Base-by-base conservation (phyloP, 2,888 invertebrate species). In the Lapara coniferarum region DNA sequence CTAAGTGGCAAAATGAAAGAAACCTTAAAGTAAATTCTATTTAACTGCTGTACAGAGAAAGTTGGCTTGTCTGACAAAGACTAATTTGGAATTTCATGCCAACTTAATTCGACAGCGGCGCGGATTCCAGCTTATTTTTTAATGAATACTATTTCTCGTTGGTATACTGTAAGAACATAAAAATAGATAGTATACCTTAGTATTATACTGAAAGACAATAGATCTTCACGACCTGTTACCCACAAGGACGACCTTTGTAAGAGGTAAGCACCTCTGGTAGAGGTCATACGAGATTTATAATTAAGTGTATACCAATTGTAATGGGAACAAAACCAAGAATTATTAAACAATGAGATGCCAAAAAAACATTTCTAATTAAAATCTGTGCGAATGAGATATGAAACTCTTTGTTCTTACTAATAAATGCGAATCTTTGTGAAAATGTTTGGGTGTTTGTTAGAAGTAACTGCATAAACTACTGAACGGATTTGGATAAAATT, bases 71-170 rank as follows among this genome's bases (percentile, higher is more conserved):
- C 63, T 63, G 63, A 19, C 49, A 49, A 49, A 63, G 12, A 49
- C 63, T 63, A 63, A 63, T 63, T 63, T 63, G 63, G 63, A 63
- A 25, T 25, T 63, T 63, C 19, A 49, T 63, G 63, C 63, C 63
- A 63, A 63, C 49, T 63, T 49, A 49, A 63, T 63, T 63, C 49
- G 19, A 63, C 49, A 13, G 12, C 19, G 53, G 55, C 19, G 63
- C 49, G 63, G 49, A 19, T 63, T 63, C 19, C 63, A 49, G 46
- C 46, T 49, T 49, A 63, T 49, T 63, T 63, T 63, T 46, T 63
- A 49, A 63, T 49, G 49, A 63, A 49, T 63, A 19, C 63, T 16
- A 63, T 63, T 19, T 19, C 49, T 46, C 49, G 49, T 46, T 12
- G 19, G 46, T 19, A 63, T 63, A 49, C 19, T 63, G 63, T 63